Percentiles rank a stretch among this genome's conserved stretches.
phyloP scores from a whole-genome alignment of 2,113 vertebrate genomes.

The Lycaon pictus region DNA sequence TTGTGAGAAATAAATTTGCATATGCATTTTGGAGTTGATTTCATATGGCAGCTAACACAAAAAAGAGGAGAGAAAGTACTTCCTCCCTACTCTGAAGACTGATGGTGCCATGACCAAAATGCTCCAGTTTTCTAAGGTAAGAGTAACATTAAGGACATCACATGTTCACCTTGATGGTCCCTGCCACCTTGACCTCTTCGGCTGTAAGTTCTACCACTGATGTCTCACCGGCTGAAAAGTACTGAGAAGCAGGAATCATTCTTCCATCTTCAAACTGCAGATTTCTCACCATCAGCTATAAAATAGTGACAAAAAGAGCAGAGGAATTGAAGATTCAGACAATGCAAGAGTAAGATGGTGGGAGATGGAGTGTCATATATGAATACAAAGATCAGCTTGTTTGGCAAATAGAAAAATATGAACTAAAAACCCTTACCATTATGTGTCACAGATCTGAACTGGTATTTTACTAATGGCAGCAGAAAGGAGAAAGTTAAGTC shows the following conservation, averaged over 20 bases:
- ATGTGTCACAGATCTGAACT: neutral
- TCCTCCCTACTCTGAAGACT: neutral
- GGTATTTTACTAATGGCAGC: neutral
- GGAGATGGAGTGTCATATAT: neutral
- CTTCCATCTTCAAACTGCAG: slow-evolving; percentile 91
- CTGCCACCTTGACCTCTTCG: slow-evolving; percentile 88
- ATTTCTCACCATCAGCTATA: slow-evolving; percentile 89
- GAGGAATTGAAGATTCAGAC: neutral
- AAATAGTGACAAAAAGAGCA: neutral
- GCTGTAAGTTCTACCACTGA: slow-evolving; percentile 88
- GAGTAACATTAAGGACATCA: neutral
- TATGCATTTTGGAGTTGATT: neutral
- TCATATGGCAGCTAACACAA: neutral
- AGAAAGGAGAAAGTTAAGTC: neutral
- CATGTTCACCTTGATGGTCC: slow-evolving; percentile 87
- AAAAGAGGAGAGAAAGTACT: neutral
- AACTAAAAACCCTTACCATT: neutral
- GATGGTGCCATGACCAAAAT: neutral
- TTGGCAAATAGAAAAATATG: neutral
- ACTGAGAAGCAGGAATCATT: slow-evolving; percentile 93
- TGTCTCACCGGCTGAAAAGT: slow-evolving; percentile 88
- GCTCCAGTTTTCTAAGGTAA: neutral
- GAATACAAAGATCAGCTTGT: neutral
- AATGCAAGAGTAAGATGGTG: neutral
- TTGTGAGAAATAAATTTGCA: neutral